Evolutionary conservation across 2,113 vertebrate genomes (phyloP).

Genomic region (Elgaria multicarinata): DNA sequence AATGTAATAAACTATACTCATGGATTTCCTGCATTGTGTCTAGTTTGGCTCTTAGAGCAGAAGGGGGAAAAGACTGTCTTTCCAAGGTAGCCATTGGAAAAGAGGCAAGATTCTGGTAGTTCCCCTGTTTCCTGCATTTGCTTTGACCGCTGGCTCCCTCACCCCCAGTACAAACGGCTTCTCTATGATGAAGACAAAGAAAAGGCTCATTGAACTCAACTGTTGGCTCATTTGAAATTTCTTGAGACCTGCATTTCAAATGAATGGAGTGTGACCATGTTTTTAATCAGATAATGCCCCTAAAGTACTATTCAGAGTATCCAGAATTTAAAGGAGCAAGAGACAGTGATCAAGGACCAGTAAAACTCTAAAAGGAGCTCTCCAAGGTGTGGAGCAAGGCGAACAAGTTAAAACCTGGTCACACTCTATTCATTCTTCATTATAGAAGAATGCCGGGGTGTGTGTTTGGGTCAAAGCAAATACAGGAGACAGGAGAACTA

Average conservation of each 20-base stretch:
- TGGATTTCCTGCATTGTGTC: too few relatives aligned
- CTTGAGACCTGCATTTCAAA: not conserved
- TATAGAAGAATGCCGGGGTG: not conserved
- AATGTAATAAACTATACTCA: too few relatives aligned
- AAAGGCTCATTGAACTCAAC: not conserved
- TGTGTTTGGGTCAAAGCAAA: not conserved
- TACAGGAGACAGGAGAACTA: not conserved
- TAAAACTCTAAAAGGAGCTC: too few relatives aligned
- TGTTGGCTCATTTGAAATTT: not conserved
- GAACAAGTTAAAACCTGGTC: not conserved
- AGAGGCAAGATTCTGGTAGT: not conserved
- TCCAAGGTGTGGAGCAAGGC: too few relatives aligned
- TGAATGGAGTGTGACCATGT: not conserved
- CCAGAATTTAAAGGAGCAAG: not conserved
- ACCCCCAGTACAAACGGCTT: not conserved
- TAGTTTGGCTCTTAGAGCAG: too few relatives aligned
- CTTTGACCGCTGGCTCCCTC: too few relatives aligned
- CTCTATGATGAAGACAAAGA: not conserved
- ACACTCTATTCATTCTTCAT: not conserved
- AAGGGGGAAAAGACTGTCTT: too few relatives aligned
- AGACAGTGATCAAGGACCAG: not conserved
- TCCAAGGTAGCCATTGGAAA: not conserved
- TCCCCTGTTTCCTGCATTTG: not conserved
- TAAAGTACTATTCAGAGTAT: not conserved
- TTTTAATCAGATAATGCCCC: not conserved